Percentiles rank a stretch among this genome's conserved stretches.
Conservation (phyloP, 1,140 invertebrate species). For the Eubasilissa regina region DNA sequence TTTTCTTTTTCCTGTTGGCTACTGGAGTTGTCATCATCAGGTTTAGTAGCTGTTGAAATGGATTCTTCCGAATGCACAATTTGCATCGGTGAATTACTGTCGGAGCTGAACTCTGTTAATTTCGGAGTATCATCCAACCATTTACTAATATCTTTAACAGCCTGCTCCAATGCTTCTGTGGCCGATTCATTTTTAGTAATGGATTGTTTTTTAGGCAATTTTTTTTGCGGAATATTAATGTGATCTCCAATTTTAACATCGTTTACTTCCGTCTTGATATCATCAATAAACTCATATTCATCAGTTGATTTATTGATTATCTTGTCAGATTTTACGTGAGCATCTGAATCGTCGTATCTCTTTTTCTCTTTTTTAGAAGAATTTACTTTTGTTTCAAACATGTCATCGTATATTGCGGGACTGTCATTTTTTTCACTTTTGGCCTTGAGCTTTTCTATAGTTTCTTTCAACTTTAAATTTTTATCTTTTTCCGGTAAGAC, state of each 20-base stretch:
- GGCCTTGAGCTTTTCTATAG: slow-evolving; percentile 78
- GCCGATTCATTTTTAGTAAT: slow-evolving; percentile 74
- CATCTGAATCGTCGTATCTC: slow-evolving; percentile 57
- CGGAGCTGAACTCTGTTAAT: slow-evolving; percentile 81
- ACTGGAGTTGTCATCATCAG: slow-evolving; percentile 41
- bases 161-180: slow-evolving; percentile 87
- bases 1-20: slow-evolving; percentile 64
- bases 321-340: slow-evolving; percentile 62
- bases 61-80: slow-evolving; percentile 42
- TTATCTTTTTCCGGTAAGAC: slow-evolving; percentile 71
- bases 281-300: slow-evolving; percentile 62
- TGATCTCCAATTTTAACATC: slow-evolving; percentile 61
- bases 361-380: slow-evolving; percentile 62
- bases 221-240: slow-evolving; percentile 63
- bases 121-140: slow-evolving; percentile 89
- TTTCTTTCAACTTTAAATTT: slow-evolving; percentile 74
- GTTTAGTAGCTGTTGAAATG: slow-evolving; percentile 23
- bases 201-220: slow-evolving; percentile 62
- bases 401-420: slow-evolving; percentile 63
- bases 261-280: slow-evolving; percentile 33
- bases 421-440: slow-evolving; percentile 74
- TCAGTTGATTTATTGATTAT: slow-evolving; percentile 62
- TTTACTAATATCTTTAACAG: slow-evolving; percentile 89
- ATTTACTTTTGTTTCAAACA: slow-evolving; percentile 62
- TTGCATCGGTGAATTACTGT: slow-evolving; percentile 79